Conservation (phyloP, 2,113 vertebrate genomes). For the Gavia stellata region DNA sequence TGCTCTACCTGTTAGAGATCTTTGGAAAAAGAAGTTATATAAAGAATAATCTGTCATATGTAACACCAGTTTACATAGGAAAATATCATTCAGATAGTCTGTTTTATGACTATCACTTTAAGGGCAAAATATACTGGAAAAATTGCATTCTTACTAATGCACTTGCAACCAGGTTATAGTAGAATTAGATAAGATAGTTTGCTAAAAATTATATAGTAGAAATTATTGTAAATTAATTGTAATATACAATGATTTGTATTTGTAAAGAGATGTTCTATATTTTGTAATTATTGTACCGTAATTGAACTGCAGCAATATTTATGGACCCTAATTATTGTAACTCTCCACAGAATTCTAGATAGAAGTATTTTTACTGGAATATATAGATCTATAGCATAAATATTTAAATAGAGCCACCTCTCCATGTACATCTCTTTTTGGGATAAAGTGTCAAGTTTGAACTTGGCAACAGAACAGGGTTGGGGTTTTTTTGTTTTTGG, state of each 20-base stretch:
- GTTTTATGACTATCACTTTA: slow-evolving; percentile 73
- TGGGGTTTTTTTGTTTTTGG: too few species aligned
- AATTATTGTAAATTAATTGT: slow-evolving; percentile 94
- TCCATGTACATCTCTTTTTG: slow-evolving; percentile 73
- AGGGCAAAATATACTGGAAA: slow-evolving; percentile 88
- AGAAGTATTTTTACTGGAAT: slow-evolving; percentile 82
- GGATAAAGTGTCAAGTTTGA: slow-evolving; percentile 68
- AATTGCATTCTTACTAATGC: slow-evolving; percentile 86
- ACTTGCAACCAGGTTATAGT: slow-evolving; percentile 91
- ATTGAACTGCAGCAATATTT: slow-evolving; percentile 96
- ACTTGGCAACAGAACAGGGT: slow-evolving; percentile 60
- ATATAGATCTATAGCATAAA: slow-evolving; percentile 73
- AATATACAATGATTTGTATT: slow-evolving; percentile 92
- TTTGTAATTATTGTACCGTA: slow-evolving; percentile 97
- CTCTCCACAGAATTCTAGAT: slow-evolving; percentile 75
- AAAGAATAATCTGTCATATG: slow-evolving; percentile 62
- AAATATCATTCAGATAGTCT: slow-evolving; percentile 66
- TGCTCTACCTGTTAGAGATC: slow-evolving; percentile 54
- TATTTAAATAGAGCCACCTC: slow-evolving; percentile 79
- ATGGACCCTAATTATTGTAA: slow-evolving; percentile 84
- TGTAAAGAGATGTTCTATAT: slow-evolving; percentile 99
- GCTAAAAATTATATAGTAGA: slow-evolving; percentile 86
- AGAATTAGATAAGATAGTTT: slow-evolving; percentile 83
- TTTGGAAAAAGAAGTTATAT: slow-evolving; percentile 48
- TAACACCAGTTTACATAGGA: slow-evolving; percentile 73